Conservation (phyloP, 2,888 invertebrate species). For the Imbricaverruca yamaguchii region DNA sequence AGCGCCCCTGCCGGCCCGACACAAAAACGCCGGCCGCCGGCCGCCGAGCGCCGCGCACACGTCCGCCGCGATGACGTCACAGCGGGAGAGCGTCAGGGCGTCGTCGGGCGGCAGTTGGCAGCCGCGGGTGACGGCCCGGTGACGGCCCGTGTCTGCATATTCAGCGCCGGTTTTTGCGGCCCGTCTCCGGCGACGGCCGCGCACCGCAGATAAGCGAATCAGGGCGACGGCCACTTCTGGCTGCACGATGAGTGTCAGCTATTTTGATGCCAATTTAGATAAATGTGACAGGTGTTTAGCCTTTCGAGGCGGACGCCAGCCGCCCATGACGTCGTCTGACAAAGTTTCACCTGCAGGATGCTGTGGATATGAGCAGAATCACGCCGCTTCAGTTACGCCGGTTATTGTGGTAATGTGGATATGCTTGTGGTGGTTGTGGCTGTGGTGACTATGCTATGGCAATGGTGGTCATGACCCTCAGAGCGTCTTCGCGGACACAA, state of each 20-base stretch:
- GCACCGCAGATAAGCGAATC: background rate
- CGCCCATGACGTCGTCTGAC: too few relatives aligned
- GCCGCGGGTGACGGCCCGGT: background rate
- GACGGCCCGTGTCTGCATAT: background rate
- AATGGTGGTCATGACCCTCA: too few relatives aligned
- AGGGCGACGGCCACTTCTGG: background rate
- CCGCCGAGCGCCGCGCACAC: background rate
- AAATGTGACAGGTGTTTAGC: conserved; percentile 17
- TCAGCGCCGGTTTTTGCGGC: background rate
- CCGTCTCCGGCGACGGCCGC: background rate
- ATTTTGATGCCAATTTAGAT: conserved; percentile 21
- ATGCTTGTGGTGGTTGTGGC: too few relatives aligned
- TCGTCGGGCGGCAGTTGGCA: background rate
- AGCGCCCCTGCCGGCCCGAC: background rate
- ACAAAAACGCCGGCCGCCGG: background rate
- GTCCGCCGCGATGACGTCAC: background rate
- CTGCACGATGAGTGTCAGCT: background rate
- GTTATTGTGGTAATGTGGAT: too few relatives aligned
- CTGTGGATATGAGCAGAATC: too few relatives aligned
- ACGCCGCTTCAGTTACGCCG: too few relatives aligned
- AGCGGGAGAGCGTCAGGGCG: conserved; percentile 1
- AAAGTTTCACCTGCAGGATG: too few relatives aligned
- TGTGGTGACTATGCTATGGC: too few relatives aligned
- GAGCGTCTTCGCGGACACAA: too few relatives aligned
- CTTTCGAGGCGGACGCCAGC: background rate